Percentiles rank a stretch among this genome's conserved stretches.
phyloP scores from a whole-genome alignment of 2,113 vertebrate genomes.

The Xiphophorus maculatus region DNA sequence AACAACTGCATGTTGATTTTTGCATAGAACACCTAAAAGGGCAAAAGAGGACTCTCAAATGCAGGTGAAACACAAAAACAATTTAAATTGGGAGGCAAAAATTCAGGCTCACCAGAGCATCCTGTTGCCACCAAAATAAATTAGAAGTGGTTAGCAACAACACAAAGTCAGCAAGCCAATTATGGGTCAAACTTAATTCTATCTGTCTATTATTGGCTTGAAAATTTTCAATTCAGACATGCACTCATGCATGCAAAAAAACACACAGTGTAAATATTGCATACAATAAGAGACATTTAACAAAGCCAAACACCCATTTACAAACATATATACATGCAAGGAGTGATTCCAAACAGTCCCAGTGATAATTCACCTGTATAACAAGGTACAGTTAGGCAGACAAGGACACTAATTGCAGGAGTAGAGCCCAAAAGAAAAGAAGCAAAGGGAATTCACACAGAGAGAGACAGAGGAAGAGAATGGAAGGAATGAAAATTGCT shows the following conservation, averaged over 20 bases:
- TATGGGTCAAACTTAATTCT: conserved; percentile 49
- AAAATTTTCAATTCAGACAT: conserved; percentile 33
- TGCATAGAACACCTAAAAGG: conserved; percentile 13
- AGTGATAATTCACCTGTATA: conserved; percentile 60
- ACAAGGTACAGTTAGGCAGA: conserved; percentile 47
- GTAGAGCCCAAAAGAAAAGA: conserved; percentile 27
- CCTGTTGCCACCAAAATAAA: conserved; percentile 48
- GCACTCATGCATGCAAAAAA: not conserved
- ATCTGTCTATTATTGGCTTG: conserved; percentile 52
- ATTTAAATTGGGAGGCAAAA: conserved; percentile 62
- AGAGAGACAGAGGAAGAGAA: conserved; percentile 14
- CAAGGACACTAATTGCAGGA: conserved; percentile 43
- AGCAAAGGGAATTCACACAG: conserved; percentile 22
- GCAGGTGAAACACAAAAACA: conserved; percentile 55
- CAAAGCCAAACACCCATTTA: not conserved
- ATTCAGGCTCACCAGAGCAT: conserved; percentile 53
- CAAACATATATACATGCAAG: conserved; percentile 6
- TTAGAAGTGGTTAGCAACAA: conserved; percentile 61
- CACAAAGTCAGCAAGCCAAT: conserved; percentile 58
- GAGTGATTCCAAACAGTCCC: conserved; percentile 45
- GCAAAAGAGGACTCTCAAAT: conserved; percentile 29
- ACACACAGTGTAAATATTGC: not conserved
- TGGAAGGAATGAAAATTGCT: conserved; percentile 7
- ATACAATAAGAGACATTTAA: conserved; percentile 7
- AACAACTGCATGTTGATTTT: conserved; percentile 21